phyloP scores from a whole-genome alignment of 2,113 vertebrate species.

The Acrocephalus kingi region DNA sequence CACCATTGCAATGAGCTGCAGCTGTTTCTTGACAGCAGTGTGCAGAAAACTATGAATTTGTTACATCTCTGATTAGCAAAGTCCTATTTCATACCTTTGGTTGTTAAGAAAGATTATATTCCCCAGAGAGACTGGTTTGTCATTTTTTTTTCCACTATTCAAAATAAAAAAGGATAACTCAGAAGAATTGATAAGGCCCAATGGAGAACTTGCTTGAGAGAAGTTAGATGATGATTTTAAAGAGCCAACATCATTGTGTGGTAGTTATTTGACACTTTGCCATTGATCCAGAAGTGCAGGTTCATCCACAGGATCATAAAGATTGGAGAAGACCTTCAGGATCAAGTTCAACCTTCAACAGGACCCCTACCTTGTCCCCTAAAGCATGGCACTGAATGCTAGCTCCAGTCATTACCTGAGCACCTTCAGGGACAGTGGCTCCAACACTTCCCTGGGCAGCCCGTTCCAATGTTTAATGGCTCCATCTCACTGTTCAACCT shows the following conservation, averaged over 20 bases:
- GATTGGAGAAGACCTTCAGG: neutral
- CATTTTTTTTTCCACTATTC: neutral
- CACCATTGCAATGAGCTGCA: neutral
- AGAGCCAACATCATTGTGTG: neutral
- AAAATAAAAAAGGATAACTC: neutral
- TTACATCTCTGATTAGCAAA: neutral
- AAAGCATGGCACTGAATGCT: neutral
- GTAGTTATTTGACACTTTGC: neutral
- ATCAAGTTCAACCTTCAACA: neutral
- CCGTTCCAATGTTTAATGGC: neutral
- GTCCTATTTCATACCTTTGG: neutral
- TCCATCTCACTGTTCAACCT: neutral
- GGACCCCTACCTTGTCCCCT: neutral
- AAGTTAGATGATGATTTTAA: neutral
- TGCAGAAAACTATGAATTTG: neutral
- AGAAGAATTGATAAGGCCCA: neutral
- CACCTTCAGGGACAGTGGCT: fast-evolving
- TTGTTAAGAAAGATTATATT: neutral
- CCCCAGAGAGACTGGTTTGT: neutral
- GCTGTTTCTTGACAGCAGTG: neutral
- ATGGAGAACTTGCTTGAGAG: neutral
- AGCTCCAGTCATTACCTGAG: no score
- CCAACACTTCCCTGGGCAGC: neutral
- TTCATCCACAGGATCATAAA: neutral
- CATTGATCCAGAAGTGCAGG: neutral